Evolutionary conservation across 92 coral and sea anemone species (phyloP), one percentile per base, ranked within the genome.

Genomic region (Umimayanthus kanabou): DNA sequence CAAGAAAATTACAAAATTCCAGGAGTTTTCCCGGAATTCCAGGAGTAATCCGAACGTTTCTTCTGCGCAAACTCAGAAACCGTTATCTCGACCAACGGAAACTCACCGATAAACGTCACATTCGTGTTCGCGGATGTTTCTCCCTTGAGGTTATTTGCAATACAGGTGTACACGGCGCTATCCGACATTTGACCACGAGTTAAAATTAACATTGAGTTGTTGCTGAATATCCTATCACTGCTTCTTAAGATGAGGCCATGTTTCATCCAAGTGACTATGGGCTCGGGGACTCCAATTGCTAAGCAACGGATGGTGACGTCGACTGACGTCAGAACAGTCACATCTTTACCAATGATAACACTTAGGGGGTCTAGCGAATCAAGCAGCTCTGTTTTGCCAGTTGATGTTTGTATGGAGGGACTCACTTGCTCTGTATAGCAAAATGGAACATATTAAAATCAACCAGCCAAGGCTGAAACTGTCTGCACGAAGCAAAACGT

Each of bases 131-230:
- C 80, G 8, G 80, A 76, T 29, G 4, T 8, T 23, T 76, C 80
- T 76, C 80, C 80, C 22, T 76, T 76, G 20, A 45, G 26, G 57
- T 76, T 76, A 11, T 20, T 40, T 22, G 80, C 80, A 14, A 16
- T 42, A n/a, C 80, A 76, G 14, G 80, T 42, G 58, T 76, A 76
- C 8, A 76, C 80, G 39, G 80, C 80, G 25, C 33, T 45, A 45
- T 76, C 80, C 25, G 80, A 25, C 57, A 76, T 57, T 45, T 76
- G 28, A 29, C 80, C 80, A 76, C 80, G 53, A 20, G 80, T 14
- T 76, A 76, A 14, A 23, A 76, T 42, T 42, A 76, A 45, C 58
- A 43, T 43, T 15, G 80, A 42, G 25, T 76, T 76, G 33, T 76
- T 76, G 57, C 20, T 23, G 29, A 40, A 76, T 45, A 76, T 4